Base-by-base conservation (phyloP, 2,113 vertebrate species). In the Psophia crepitans region DNA sequence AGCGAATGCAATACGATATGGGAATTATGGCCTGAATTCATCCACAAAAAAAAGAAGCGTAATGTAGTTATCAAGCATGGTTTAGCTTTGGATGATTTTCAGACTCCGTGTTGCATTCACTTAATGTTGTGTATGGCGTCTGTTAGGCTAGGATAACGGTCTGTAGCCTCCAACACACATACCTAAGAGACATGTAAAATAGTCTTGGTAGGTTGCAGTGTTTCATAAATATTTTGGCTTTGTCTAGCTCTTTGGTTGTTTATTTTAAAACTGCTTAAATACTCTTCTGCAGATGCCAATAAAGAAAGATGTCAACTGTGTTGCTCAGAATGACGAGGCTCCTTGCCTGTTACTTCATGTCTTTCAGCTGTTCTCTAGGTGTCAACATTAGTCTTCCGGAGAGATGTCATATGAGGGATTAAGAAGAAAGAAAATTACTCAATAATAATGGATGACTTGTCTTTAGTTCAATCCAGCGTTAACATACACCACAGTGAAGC, bases 1-100 rank as follows among this genome's bases (percentile, higher is more conserved):
- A 3, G 11, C 53, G 4, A 26, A 70, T 46, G 17, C 57, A 51
- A 43, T 14, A 17, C 0, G 0, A 7, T 68, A 32, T 14, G 19
- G 14, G 37, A 77, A 27, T 48, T 43, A 46, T 14, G 3, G 4
- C 5, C 14, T 75, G 12, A 76, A 56, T 65, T 35, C 11, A 12
- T 26, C 12, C 4, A 5, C 3, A 46, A 11, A 65, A 61, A 19
- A 68, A 73, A 64, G 22, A 64, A 54, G 4, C 7, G 41, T 37
- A 51, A 71, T 27, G 7, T 5, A n/a, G 6, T 51, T 80, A 66
- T 19, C 4, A 88, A 57, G 1, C 9, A 33, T 27, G 6, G 18
- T 74, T 74, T 33, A 51, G 43, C 37, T 51, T 48, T 49, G 43
- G 2, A 14, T n/a, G 35, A 27, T 21, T 81, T 43, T 73, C 21